Evolutionary conservation across 2,888 invertebrate genomes (phyloP).

Genomic region (Drosophila aldrichi): DNA sequence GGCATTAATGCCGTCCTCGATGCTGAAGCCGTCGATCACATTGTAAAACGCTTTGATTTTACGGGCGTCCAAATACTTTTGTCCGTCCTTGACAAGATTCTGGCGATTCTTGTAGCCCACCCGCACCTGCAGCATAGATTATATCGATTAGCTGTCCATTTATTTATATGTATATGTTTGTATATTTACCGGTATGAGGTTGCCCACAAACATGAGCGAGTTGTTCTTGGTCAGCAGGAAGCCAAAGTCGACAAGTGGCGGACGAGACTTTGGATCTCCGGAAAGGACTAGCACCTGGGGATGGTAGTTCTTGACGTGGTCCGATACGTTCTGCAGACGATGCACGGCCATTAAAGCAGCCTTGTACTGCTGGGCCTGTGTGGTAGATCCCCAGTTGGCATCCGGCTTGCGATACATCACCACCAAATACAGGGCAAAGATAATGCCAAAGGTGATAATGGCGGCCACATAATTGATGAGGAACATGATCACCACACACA

Average conservation of each 20-base stretch:
- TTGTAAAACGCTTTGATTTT: conserved; percentile 96
- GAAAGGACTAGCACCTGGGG: conserved; percentile 95
- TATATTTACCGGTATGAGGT: conserved; percentile 90
- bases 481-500: conserved; percentile 96
- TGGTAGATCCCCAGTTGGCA: conserved; percentile 99
- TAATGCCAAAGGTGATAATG: conserved; percentile 94
- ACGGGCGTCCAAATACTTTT: conserved; percentile 92
- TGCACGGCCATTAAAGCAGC: conserved; percentile 94
- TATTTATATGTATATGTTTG: not conserved
- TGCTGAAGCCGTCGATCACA: conserved; percentile 90
- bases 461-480: conserved; percentile 97
- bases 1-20: conserved; percentile 93
- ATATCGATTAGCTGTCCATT: not conserved
- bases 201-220: conserved; percentile 95
- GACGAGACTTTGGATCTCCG: conserved; percentile 93
- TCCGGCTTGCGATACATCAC: conserved; percentile 98
- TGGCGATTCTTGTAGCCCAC: conserved; percentile 88
- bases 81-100: conserved; percentile 88
- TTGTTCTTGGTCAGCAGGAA: conserved; percentile 96
- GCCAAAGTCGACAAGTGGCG: conserved; percentile 96
- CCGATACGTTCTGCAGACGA: conserved; percentile 92
- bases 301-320: conserved; percentile 99
- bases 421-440: conserved; percentile 95
- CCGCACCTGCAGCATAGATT: conserved; percentile 86
- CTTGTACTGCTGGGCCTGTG: conserved; percentile 98